A percentile compares a stretch with the other conserved stretches of the same genome.
These are phyloP conservation scores for Styela clava DNA, from an alignment of 23 tunicate species.

Conservation along the genomic window DNA sequence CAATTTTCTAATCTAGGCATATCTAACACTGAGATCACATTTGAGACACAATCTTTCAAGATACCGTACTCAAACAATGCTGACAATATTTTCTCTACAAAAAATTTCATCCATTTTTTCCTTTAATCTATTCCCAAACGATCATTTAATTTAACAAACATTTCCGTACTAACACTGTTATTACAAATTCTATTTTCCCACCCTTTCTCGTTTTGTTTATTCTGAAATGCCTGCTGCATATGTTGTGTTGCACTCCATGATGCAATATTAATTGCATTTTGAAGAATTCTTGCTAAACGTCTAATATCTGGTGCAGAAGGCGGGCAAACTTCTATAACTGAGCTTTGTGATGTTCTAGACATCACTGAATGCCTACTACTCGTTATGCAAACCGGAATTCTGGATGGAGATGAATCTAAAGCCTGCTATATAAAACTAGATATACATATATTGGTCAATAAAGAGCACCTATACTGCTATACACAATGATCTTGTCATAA, in stretches of 20 bases:
- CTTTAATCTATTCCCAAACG: no score
- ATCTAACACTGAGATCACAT: no score
- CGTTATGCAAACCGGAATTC: background rate
- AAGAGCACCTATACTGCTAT: no score
- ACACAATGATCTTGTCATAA: no score
- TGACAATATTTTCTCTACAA: no score
- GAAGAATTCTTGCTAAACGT: background rate
- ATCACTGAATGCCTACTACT: conserved; percentile 3
- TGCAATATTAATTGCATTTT: background rate
- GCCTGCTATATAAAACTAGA: background rate
- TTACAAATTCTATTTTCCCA: background rate
- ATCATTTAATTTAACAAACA: no score
- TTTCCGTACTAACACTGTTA: no score
- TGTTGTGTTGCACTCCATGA: conserved; percentile 12
- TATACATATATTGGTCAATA: no score
- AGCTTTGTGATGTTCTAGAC: background rate
- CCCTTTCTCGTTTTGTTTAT: background rate
- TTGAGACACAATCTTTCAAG: no score
- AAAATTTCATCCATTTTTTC: no score
- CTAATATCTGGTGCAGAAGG: conserved; percentile 1
- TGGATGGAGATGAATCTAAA: background rate
- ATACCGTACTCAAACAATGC: no score
- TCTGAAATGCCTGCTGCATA: background rate
- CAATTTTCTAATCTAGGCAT: no score
- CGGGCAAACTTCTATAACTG: background rate